These are phyloP conservation scores for Sebastes elongatus DNA, from an alignment of 2,797 vertebrate genomes.

Conservation along the genomic window DNA sequence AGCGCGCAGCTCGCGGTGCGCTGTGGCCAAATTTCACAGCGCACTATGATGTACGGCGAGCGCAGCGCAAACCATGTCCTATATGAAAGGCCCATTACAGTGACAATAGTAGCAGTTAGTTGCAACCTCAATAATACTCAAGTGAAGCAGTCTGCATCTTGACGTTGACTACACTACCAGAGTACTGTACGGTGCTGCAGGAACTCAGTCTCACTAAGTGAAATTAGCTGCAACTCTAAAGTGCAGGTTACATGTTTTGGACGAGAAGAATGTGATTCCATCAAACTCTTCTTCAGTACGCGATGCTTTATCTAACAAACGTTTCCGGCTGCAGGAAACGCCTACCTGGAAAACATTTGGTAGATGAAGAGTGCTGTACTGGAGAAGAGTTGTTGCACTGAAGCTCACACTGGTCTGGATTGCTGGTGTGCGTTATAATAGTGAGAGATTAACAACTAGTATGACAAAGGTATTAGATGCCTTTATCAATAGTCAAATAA, in stretches of 20 bases:
- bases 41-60: too few species aligned
- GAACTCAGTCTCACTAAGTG: not conserved
- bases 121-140: not conserved
- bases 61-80: too few species aligned
- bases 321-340: not conserved
- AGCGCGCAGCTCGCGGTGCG: too few species aligned
- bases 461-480: not conserved
- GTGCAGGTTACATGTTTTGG: not conserved
- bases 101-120: not conserved
- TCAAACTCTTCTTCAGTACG: not conserved
- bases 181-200: not conserved
- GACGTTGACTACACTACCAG: not conserved
- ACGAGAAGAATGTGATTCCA: not conserved
- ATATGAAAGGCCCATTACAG: too few species aligned
- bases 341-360: not conserved
- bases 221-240: not conserved
- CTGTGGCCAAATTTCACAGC: too few species aligned
- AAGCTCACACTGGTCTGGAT: not conserved
- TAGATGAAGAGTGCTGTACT: not conserved
- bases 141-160: conserved; percentile 8
- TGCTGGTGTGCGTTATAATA: not conserved
- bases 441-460: not conserved
- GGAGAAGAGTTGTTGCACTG: not conserved
- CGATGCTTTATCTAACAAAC: not conserved
- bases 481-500: not conserved